Conservation (phyloP, 1,140 invertebrate species). For the Caenorhabditis inopinata region DNA sequence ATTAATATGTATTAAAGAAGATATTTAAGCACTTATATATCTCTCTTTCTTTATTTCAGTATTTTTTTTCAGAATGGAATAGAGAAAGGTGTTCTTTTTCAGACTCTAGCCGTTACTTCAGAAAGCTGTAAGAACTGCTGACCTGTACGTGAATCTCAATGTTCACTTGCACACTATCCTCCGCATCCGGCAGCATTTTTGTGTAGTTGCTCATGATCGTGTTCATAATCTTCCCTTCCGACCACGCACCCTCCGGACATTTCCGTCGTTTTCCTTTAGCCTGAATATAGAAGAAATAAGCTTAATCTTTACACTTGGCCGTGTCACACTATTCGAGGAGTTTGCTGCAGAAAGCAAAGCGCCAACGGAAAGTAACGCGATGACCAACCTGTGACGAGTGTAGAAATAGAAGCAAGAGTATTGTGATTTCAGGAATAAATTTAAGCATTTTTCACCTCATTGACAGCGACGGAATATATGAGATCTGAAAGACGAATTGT, state of each 20-base stretch:
- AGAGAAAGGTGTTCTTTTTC: too few species aligned
- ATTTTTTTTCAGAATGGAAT: too few species aligned
- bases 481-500: background rate
- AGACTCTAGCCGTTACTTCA: too few species aligned
- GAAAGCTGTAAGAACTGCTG: too few species aligned
- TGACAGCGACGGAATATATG: background rate
- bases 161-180: slow-evolving; percentile 59
- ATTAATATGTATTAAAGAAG: too few species aligned
- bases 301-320: slow-evolving; percentile 26
- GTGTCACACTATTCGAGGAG: slow-evolving; percentile 2
- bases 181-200: slow-evolving; percentile 61
- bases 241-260: slow-evolving; percentile 60
- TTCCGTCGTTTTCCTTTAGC: slow-evolving; percentile 44
- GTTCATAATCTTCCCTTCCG: slow-evolving; percentile 57
- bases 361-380: background rate
- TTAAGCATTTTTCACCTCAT: slow-evolving; percentile 10
- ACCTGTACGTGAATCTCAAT: slow-evolving; percentile 63
- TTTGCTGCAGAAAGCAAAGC: background rate
- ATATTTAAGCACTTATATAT: too few species aligned
- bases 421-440: slow-evolving; percentile 7
- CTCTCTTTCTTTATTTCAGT: too few species aligned
- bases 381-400: slow-evolving; percentile 11
- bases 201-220: slow-evolving; percentile 62
- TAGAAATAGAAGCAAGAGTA: slow-evolving; percentile 23
- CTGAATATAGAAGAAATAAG: slow-evolving; percentile 27